Percentiles rank a stretch among this genome's conserved stretches.
These are phyloP conservation scores for Smittia aterrima DNA, from an alignment of 2,888 invertebrate genomes.

Conservation along the genomic window DNA sequence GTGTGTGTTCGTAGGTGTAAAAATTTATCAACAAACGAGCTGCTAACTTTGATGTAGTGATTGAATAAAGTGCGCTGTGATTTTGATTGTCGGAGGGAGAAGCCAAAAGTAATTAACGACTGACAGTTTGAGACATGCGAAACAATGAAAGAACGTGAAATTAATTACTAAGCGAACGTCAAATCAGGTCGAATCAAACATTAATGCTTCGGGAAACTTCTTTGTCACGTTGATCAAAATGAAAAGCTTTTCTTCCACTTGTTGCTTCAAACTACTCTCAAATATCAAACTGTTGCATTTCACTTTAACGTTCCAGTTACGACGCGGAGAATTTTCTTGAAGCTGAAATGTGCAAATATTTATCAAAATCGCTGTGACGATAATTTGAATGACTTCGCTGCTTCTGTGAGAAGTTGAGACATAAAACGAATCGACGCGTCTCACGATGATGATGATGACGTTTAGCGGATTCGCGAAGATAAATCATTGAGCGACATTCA, in stretches of 20 bases:
- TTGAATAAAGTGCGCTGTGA: constrained; percentile 7
- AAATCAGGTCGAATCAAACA: no score
- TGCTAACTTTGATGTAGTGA: constrained; percentile 14
- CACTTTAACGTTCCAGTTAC: no score
- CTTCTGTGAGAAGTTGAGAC: neutral
- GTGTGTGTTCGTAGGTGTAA: neutral
- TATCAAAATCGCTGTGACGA: neutral
- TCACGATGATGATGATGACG: neutral
- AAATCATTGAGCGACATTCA: neutral
- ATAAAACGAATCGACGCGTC: neutral
- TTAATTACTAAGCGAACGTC: neutral
- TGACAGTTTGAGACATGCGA: neutral
- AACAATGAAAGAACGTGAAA: neutral
- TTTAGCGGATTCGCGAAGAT: neutral
- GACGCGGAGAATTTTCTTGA: neutral
- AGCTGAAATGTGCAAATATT: constrained; percentile 2
- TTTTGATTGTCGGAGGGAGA: neutral
- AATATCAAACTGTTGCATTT: neutral
- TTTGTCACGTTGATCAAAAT: no score
- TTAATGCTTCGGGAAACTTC: no score
- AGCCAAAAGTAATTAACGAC: neutral
- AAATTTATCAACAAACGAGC: constrained; percentile 9
- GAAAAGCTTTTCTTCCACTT: no score
- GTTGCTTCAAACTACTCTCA: constrained; percentile 17
- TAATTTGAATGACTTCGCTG: neutral